Evolutionary conservation across 2,888 invertebrate genomes (phyloP).

Genomic region (Margaritifera margaritifera): DNA sequence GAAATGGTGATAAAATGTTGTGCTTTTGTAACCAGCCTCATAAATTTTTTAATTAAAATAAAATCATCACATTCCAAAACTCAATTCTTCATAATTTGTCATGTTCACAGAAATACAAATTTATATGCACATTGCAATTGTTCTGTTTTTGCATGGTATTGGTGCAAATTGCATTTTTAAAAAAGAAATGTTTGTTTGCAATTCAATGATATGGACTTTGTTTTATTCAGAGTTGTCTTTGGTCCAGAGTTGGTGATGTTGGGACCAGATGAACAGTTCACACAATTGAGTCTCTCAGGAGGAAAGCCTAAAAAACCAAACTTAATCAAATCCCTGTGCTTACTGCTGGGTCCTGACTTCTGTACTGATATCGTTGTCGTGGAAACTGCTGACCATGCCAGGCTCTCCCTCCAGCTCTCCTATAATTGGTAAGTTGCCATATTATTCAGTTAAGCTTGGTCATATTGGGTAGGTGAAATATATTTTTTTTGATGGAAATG

Average conservation of each 20-base stretch:
- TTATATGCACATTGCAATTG: too few species aligned
- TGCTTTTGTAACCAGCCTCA: too few species aligned
- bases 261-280: slow-evolving; percentile 76
- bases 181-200: too few species aligned
- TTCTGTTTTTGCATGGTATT: too few species aligned
- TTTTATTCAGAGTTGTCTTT: slow-evolving; percentile 73
- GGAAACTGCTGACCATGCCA: slow-evolving; percentile 75
- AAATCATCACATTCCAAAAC: too few species aligned
- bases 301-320: slow-evolving; percentile 75
- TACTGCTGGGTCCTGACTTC: slow-evolving; percentile 75
- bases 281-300: slow-evolving; percentile 74
- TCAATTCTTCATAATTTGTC: too few species aligned
- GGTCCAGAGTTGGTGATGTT: slow-evolving; percentile 76
- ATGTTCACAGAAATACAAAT: too few species aligned
- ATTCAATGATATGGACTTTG: neutral
- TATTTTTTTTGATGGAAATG: too few species aligned
- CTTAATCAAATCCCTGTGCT: slow-evolving; percentile 74
- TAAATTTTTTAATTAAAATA: too few species aligned
- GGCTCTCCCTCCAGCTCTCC: slow-evolving; percentile 75
- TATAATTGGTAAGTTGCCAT: slow-evolving; percentile 73
- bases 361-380: slow-evolving; percentile 75
- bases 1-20: too few species aligned
- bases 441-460: neutral
- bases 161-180: too few species aligned
- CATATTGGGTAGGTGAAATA: too few species aligned